Conservation (phyloP, 2,888 invertebrate genomes). For the Aleiodes testaceus region DNA sequence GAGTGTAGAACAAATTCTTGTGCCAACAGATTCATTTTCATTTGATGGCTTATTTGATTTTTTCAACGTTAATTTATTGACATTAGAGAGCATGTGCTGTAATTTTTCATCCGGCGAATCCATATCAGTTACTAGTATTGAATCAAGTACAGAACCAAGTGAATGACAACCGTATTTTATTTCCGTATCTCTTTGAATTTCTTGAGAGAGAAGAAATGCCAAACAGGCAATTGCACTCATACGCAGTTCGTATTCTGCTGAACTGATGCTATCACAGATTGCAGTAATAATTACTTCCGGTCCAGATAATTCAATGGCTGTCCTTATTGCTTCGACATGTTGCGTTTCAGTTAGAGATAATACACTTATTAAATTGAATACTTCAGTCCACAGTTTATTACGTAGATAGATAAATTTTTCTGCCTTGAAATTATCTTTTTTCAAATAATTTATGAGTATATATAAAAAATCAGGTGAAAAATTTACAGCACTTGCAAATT, state of each 20-base stretch:
- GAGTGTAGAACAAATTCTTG: conserved; percentile 73
- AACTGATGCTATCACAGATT: conserved; percentile 59
- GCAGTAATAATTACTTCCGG: conserved; percentile 58
- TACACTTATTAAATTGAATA: conserved; percentile 72
- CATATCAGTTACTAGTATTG: conserved; percentile 5
- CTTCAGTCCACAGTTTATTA: conserved; percentile 74
- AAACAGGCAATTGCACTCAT: conserved; percentile 65
- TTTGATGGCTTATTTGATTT: conserved; percentile 4
- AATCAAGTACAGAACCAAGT: conserved; percentile 53
- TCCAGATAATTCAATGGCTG: conserved; percentile 59
- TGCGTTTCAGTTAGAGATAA: conserved; percentile 67
- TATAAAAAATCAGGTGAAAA: conserved; percentile 74
- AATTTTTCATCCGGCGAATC: conserved; percentile 47
- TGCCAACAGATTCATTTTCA: conserved; percentile 61
- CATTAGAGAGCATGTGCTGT: conserved; percentile 54
- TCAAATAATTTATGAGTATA: conserved; percentile 71
- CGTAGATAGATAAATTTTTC: conserved; percentile 72
- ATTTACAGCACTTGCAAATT: conserved; percentile 70
- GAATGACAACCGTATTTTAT: conserved; percentile 46
- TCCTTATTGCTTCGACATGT: conserved; percentile 63
- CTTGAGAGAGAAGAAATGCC: conserved; percentile 63
- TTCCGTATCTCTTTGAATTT: conserved; percentile 60
- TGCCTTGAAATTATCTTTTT: conserved; percentile 68
- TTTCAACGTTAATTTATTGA: conserved; percentile 57
- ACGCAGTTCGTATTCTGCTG: conserved; percentile 59